phyloP scores from a whole-genome alignment of 2,113 vertebrate genomes.

The Ceuthmochares aereus region DNA sequence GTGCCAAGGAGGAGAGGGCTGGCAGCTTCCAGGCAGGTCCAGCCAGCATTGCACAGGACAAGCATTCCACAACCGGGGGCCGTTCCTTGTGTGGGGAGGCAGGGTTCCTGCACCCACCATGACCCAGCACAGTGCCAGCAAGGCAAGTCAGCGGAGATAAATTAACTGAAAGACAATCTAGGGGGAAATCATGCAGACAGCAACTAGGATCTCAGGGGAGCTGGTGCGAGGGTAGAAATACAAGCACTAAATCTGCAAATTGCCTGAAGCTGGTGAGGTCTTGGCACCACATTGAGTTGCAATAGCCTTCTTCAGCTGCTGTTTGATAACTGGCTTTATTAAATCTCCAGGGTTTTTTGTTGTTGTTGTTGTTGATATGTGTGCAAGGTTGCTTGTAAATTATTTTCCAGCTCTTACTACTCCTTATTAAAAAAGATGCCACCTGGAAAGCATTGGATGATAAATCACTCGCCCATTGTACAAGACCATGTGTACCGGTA shows the following conservation, averaged over 20 bases:
- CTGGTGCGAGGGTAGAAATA: background rate
- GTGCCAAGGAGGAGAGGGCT: constrained; percentile 22
- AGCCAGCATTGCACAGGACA: rapidly evolving
- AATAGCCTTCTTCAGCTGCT: background rate
- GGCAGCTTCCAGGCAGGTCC: background rate
- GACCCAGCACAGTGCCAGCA: rapidly evolving
- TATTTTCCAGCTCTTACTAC: background rate
- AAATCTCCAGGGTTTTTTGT: background rate
- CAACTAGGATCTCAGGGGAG: background rate
- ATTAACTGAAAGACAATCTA: background rate
- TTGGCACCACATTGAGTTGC: rapidly evolving
- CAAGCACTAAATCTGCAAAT: background rate
- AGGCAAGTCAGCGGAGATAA: background rate
- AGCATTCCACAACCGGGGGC: rapidly evolving
- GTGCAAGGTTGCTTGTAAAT: background rate
- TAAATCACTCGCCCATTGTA: background rate
- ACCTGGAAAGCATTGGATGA: background rate
- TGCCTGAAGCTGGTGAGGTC: background rate
- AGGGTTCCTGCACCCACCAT: background rate
- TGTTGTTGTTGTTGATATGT: background rate
- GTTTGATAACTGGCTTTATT: background rate
- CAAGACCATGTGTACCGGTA: background rate
- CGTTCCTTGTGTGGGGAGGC: rapidly evolving
- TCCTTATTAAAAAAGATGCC: background rate
- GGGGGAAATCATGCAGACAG: rapidly evolving